Base-by-base conservation (phyloP, 2,888 invertebrate genomes). In the Glyphotaelius pellucidus region DNA sequence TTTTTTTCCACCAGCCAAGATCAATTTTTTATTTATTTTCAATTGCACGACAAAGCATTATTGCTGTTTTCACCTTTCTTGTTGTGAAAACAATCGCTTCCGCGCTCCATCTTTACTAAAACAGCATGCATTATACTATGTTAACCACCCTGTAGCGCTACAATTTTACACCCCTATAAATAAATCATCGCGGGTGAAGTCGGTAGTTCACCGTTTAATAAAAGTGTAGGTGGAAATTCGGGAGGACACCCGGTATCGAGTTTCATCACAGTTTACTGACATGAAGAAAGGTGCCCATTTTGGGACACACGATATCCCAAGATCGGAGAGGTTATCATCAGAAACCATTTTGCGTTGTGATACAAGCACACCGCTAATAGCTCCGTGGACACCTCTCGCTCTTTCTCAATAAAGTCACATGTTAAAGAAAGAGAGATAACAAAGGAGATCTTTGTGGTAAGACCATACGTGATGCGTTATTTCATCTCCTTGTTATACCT, bases 221-320 rank as follows among this genome's bases (percentile, higher is more conserved):
- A 52, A 87, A 67, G 87, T 87, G 87, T 87, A 47, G 15, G 67
- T 86, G 38, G 7, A 87, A 67, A 87, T 87, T 87, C 87, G 32
- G 87, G 87, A 87, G 67, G 87, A 52, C 87, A 87, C 87, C 32
- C 15, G 7, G 67, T 87, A 87, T 87, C 67, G 31, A 52, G 52
- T 87, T 67, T 87, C 87, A 87, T 87, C 87, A 87, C 87, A 87
- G 87, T 87, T 87, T 67, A 31, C 87, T 52, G 87, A 85, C 32
- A 85, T 9, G 42, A 42, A 86, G 42, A 42, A 25, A 32, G 30
- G 31, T 7, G 11, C 31, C 32, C 32, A 15, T 87, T 87, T 87
- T 67, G 19, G 87, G 87, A 35, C 87, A 87, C 12, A 52, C 87
- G 87, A 87, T 87, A 87, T 32, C 19, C 32, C 14, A 25, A 67